phyloP scores from a whole-genome alignment of 2,113 vertebrate genomes.

The Zapornia atra region DNA sequence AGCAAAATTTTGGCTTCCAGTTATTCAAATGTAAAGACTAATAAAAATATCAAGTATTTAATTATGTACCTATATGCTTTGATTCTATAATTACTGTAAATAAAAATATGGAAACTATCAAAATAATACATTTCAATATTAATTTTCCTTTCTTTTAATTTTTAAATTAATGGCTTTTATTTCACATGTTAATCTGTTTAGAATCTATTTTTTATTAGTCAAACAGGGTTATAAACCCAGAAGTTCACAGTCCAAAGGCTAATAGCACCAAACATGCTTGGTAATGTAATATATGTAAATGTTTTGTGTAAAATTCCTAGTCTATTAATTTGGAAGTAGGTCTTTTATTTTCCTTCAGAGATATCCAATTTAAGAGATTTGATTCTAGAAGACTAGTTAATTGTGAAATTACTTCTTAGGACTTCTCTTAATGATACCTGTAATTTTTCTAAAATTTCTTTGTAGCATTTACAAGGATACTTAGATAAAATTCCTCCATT shows the following conservation, averaged over 20 bases:
- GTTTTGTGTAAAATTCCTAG: neutral
- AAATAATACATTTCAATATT: neutral
- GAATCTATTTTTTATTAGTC: neutral
- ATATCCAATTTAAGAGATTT: neutral
- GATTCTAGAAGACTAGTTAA: neutral
- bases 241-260: neutral
- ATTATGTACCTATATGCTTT: neutral
- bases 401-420: neutral
- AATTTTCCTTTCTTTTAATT: neutral
- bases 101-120: neutral
- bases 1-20: neutral
- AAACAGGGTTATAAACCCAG: neutral
- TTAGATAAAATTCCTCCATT: neutral
- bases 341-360: neutral
- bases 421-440: neutral
- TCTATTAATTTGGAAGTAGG: neutral
- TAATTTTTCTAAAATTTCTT: neutral
- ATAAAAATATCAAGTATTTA: neutral
- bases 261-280: neutral
- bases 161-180: neutral
- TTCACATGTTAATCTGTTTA: neutral
- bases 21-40: neutral
- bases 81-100: neutral
- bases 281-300: neutral
- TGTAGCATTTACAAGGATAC: neutral